Evolutionary conservation across 2,797 vertebrate genomes (phyloP).

Genomic region (Phylloscopus collybita): DNA sequence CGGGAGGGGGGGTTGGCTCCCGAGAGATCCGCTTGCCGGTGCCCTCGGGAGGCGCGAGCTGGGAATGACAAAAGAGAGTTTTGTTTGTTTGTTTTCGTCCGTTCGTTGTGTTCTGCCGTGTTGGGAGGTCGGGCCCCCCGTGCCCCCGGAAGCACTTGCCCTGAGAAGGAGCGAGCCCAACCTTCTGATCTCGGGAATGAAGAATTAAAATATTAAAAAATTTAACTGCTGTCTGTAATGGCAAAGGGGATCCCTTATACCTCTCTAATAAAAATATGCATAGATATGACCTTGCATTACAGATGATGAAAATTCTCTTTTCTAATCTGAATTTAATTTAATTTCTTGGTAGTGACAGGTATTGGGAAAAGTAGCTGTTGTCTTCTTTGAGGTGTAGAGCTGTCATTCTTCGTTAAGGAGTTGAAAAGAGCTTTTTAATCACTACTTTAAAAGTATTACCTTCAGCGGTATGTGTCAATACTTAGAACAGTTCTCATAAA

Average conservation of each 20-base stretch:
- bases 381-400: not conserved
- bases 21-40: not conserved
- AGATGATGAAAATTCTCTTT: not conserved
- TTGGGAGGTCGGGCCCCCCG: not conserved
- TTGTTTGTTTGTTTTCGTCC: not conserved
- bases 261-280: fast-evolving
- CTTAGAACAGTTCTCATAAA: not conserved
- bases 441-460: not conserved
- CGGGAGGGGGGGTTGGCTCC: not conserved
- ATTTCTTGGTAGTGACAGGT: not conserved
- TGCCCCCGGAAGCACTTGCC: not conserved
- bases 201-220: too few relatives aligned
- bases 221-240: too few relatives aligned
- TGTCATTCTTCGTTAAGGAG: not conserved
- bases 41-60: not conserved
- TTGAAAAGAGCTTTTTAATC: not conserved
- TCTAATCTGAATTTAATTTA: not conserved
- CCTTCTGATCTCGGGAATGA: too few relatives aligned
- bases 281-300: fast-evolving
- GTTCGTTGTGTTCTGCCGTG: too few relatives aligned
- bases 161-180: not conserved
- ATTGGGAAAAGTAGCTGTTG: not conserved
- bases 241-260: not conserved
- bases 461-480: not conserved
- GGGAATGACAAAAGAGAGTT: not conserved